Percentiles rank a stretch among this genome's conserved stretches.
Conservation (phyloP, 2,113 vertebrate genomes). For the Falcunculus frontatus region DNA sequence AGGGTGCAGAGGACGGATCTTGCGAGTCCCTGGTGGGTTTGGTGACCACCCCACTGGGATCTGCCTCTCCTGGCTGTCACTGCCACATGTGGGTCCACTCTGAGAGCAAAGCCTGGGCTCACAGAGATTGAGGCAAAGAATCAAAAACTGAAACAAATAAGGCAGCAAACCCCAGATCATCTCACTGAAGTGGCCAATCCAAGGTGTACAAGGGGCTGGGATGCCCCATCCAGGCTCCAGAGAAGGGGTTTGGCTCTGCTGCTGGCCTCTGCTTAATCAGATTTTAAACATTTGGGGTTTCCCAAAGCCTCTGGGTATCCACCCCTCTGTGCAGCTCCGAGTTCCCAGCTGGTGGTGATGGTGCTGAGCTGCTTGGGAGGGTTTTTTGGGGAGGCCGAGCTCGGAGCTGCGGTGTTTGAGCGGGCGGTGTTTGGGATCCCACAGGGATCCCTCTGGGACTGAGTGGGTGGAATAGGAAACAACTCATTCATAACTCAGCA, state of each 20-base stretch:
- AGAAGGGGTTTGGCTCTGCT: neutral
- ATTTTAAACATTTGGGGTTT: neutral
- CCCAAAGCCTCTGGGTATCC: neutral
- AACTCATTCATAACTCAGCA: neutral
- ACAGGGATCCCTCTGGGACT: neutral
- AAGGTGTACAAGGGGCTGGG: neutral
- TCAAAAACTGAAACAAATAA: neutral
- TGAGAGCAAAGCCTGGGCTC: neutral
- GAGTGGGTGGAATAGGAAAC: slow-evolving; percentile 28
- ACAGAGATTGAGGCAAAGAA: neutral
- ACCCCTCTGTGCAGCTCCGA: neutral
- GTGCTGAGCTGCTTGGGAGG: neutral
- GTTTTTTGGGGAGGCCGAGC: neutral
- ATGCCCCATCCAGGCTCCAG: neutral
- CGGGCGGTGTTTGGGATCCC: neutral
- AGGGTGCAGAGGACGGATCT: neutral
- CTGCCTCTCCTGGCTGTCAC: neutral
- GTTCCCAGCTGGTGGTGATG: neutral
- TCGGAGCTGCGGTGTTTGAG: neutral
- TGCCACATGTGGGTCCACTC: rapidly evolving
- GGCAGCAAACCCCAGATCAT: neutral
- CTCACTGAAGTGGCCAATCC: neutral
- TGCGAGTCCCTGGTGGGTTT: neutral
- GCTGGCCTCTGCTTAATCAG: neutral
- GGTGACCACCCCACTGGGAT: neutral